These are phyloP conservation scores for Serilophus lunatus DNA, from an alignment of 2,113 vertebrate species.

Conservation along the genomic window DNA sequence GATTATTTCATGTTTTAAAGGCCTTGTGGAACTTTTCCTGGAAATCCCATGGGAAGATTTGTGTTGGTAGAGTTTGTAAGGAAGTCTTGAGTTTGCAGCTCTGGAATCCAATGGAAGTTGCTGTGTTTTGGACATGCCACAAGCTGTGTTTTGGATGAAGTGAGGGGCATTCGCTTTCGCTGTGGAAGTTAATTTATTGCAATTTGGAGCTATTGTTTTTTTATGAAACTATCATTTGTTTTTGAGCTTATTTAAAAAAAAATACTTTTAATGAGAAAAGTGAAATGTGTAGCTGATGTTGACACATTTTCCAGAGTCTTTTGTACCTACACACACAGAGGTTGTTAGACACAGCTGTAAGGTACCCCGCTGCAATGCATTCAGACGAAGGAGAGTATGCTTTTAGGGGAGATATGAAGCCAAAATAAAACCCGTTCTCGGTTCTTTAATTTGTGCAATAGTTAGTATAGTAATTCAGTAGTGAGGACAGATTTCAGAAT, in stretches of 20 bases:
- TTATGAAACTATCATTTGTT: neutral
- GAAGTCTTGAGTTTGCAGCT: neutral
- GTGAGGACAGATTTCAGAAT: neutral
- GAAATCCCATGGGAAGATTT: neutral
- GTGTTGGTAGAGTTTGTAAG: neutral
- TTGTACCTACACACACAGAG: rapidly evolving
- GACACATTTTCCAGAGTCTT: neutral
- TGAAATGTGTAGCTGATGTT: neutral
- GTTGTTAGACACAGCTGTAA: neutral
- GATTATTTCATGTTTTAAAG: neutral
- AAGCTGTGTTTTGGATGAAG: neutral
- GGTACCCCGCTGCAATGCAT: neutral
- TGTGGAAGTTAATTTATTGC: neutral
- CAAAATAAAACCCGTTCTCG: rapidly evolving
- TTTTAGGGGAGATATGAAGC: neutral
- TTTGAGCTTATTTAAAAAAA: neutral
- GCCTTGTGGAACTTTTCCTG: neutral
- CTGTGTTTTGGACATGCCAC: neutral
- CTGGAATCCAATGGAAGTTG: neutral
- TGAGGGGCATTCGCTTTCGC: neutral
- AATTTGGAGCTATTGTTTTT: too few relatives aligned
- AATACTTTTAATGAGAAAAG: neutral
- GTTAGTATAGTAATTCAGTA: neutral
- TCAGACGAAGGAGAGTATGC: neutral
- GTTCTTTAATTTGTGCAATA: neutral